phyloP scores from a whole-genome alignment of 2,888 invertebrate species.

The Caenorhabditis sp. region DNA sequence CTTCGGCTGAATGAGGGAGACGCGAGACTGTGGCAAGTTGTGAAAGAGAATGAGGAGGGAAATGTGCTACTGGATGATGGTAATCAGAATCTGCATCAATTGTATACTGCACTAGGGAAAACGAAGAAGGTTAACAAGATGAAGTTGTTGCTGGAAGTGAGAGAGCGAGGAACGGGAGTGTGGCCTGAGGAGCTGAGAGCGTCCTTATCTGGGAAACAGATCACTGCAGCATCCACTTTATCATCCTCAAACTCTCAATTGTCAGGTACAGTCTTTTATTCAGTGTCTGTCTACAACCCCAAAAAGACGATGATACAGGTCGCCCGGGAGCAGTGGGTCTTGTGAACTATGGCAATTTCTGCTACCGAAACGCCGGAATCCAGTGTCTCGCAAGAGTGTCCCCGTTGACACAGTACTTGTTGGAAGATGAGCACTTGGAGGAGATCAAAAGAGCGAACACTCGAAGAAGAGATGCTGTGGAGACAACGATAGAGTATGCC shows the following conservation, averaged over 20 bases:
- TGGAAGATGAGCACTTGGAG: slow-evolving; percentile 68
- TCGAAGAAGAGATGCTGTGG: slow-evolving; percentile 38
- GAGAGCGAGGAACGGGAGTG: slow-evolving; percentile 91
- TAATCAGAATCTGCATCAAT: slow-evolving; percentile 63
- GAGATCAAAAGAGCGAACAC: slow-evolving; percentile 39
- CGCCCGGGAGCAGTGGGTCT: slow-evolving; percentile 89
- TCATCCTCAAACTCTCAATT: slow-evolving; percentile 59
- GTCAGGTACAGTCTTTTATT: slow-evolving; percentile 34
- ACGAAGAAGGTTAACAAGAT: slow-evolving; percentile 66
- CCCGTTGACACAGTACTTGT: slow-evolving; percentile 70
- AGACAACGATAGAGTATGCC: slow-evolving; percentile 69
- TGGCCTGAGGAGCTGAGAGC: slow-evolving; percentile 92
- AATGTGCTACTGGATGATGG: slow-evolving; percentile 70
- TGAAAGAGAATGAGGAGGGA: slow-evolving; percentile 66
- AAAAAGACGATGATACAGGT: slow-evolving; percentile 34
- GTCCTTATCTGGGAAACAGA: slow-evolving; percentile 69
- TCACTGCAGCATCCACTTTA: slow-evolving; percentile 65
- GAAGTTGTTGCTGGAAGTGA: slow-evolving; percentile 84
- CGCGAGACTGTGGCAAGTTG: slow-evolving; percentile 69
- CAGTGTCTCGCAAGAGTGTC: slow-evolving; percentile 86
- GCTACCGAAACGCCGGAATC: slow-evolving; percentile 95
- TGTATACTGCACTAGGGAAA: slow-evolving; percentile 57
- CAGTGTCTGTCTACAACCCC: neutral
- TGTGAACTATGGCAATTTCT: slow-evolving; percentile 94
- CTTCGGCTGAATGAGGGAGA: slow-evolving; percentile 68